Evolutionary conservation across 2,888 invertebrate genomes (phyloP), one percentile per base, ranked within the genome.

Genomic region (Trissolcus brochymenae): DNA sequence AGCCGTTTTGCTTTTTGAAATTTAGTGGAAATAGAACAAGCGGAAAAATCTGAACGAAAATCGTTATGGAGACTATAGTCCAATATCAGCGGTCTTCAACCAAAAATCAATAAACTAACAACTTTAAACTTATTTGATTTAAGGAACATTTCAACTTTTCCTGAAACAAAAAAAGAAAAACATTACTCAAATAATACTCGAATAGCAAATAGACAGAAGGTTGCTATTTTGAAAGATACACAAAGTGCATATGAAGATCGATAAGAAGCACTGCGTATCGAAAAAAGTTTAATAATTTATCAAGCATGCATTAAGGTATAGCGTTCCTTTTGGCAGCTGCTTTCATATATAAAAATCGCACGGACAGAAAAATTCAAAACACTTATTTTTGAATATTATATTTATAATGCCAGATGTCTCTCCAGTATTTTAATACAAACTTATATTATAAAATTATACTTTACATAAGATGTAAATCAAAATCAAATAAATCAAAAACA

Each of bases 301-400:
- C 55, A 46, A 51, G 21, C 16, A 9, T 41, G 53, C 43, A 43
- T 35, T 54, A 46, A 61, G 55, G 19, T 55, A 53, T 55, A 49
- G 40, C 29, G 41, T 21, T 40, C 19, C 46, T 40, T 21, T 40
- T 68, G 17, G 54, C 60, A 68, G 55, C 49, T 54, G 55, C 19
- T 19, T 61, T 60, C n/a, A n/a, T 11, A 35, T 35, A 35, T 35
- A 35, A 41, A 60, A 21, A 60, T 43, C 55, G 6, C 21, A 21
- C 14, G 46, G 25, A 54, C 55, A 68, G 55, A 60, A 55, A 55
- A 59, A 53, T 43, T 11, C 59, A 17, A 43, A 59, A 29, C 19
- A 51, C 40, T 59, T n/a, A n/a, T n/a, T 53, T 25, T 67, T 21
- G 53, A 51, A 67, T 53, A 53, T 40, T 51, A 56, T 50, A 57